A percentile compares a stretch with the other conserved stretches of the same genome.
Conservation (phyloP, 2,888 invertebrate genomes). For the Trissolcus brochymenae region DNA sequence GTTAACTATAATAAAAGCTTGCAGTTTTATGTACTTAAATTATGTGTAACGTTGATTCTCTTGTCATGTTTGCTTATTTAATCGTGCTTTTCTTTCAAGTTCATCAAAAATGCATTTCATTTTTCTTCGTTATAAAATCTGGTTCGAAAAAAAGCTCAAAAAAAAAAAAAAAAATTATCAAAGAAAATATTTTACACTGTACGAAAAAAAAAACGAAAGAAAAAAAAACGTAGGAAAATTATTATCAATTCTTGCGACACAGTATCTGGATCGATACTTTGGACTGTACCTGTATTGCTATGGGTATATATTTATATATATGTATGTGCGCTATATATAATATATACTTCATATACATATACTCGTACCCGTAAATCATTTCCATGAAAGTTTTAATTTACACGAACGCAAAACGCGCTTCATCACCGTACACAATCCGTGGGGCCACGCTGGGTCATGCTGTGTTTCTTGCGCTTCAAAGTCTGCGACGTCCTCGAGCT, state of each 20-base stretch:
- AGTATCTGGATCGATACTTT: conserved; percentile 34
- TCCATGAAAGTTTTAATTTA: conserved; percentile 35
- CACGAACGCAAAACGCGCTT: conserved; percentile 61
- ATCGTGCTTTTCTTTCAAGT: conserved; percentile 8
- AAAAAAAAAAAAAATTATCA: conserved; percentile 24
- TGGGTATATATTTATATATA: conserved; percentile 49
- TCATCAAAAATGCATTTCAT: conserved; percentile 32
- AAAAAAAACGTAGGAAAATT: conserved; percentile 25
- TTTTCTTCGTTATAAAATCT: conserved; percentile 19
- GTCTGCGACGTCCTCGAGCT: conserved; percentile 66
- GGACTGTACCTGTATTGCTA: conserved; percentile 62
- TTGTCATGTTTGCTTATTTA: conserved; percentile 6
- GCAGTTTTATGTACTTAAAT: conserved; percentile 11
- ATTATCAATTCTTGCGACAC: conserved; percentile 11
- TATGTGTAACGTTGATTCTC: conserved; percentile 8
- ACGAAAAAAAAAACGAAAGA: conserved; percentile 35
- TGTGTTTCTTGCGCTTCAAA: conserved; percentile 73
- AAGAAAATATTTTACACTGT: conserved; percentile 10
- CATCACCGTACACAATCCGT: conserved; percentile 75
- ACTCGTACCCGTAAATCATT: conserved; percentile 44
- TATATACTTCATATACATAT: conserved; percentile 43
- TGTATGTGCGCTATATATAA: conserved; percentile 21
- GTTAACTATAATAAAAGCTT: conserved; percentile 39
- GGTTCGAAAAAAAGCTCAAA: conserved; percentile 13
- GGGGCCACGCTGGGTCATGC: conserved; percentile 68